Base-by-base conservation (phyloP, 2,113 vertebrate species). In the Turnix velox region DNA sequence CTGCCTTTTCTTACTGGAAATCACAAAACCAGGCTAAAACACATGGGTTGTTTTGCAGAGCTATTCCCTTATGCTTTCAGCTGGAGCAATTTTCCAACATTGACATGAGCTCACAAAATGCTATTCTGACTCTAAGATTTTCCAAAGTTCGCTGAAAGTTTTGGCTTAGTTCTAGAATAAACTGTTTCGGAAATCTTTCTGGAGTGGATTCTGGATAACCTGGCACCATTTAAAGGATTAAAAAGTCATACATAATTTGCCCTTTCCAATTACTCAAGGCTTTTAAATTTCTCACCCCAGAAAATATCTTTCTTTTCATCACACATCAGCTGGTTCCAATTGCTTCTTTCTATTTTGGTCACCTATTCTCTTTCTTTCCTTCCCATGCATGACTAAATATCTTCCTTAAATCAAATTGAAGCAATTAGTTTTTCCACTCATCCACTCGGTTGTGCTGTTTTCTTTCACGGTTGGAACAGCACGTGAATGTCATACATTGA, bases 291-390 rank as follows among this genome's bases (percentile, higher is more conserved):
- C 66, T 92, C 84, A 85, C 82, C 81, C 68, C 46, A 92, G 84
- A 92, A 91, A 83, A 83, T 92, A 61, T 82, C 84, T 69, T 71
- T 22, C 39, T 85, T 91, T 87, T 92, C 54, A 84, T 96, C 78
- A 93, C 85, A 52, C 22, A 59, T 92, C 87, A 90, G 78, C 89
- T 87, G 94, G 89, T 96, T 96, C 84, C 78, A 96, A 85, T 93
- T 94, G 89, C 81, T 91, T 73, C 37, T 12, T 87, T 95, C 91
- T 94, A 84, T 87, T 96, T 93, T 37, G 43, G 89, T 92, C 84
- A 89, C 77, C 77, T 92, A 68, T 82, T 88, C 58, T 78, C 83
- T 85, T 74, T 75, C 45, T 76, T 84, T 40, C 58, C n/a, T 91
- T 89, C 75, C 51, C 51, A 76, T 87, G 89, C 71, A 77, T 94